Base-by-base conservation (phyloP, 2,797 vertebrate genomes). In the Myotis pilosus region DNA sequence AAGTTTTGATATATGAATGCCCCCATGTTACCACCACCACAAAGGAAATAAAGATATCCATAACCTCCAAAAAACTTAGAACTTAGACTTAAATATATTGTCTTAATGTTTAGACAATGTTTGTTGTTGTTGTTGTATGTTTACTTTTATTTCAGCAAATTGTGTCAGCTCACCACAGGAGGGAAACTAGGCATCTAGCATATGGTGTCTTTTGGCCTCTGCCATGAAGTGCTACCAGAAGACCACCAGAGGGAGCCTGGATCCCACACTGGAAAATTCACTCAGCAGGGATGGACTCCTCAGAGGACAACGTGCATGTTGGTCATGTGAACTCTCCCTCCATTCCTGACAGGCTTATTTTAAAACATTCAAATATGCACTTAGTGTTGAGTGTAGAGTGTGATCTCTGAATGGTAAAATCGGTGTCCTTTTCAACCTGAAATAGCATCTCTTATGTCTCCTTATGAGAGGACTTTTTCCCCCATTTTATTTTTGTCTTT, bases 181-280 rank as follows among this genome's bases (percentile, higher is more conserved):
- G 1, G 17, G 25, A 19, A 41, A 41, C 47, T 2, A 25, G 9
- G 62, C 25, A 55, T 41, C 25, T 81, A 5, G 13, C 33, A 19
- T 16, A 6, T 17, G 20, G 1, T 19, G 11, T 62, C 33, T 53
- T 12, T 10, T 25, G 22, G 74, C 25, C 60, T 53, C 30, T 82
- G 17, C 22, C 69, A 2, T 74, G 79, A 78, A 94, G 53, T 75
- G 0, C 30, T 33, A 3, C 4, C 16, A 5, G 30, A 36, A n/a
- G 8, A 30, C 88, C 90, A 93, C 57, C 55, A 8, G 91, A 83
- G 94, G 89, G 84, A 89, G 87, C 74, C 41, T 38, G n/a, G 10
- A 66, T 23, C 10, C 13, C 38, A 72, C 28, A 2, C 44, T 53
- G n/a, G 79, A 82, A 82, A 55, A 53, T 38, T 44, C 15, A 6